Conservation (phyloP, 2,113 vertebrate species). For the Rynchops niger region DNA sequence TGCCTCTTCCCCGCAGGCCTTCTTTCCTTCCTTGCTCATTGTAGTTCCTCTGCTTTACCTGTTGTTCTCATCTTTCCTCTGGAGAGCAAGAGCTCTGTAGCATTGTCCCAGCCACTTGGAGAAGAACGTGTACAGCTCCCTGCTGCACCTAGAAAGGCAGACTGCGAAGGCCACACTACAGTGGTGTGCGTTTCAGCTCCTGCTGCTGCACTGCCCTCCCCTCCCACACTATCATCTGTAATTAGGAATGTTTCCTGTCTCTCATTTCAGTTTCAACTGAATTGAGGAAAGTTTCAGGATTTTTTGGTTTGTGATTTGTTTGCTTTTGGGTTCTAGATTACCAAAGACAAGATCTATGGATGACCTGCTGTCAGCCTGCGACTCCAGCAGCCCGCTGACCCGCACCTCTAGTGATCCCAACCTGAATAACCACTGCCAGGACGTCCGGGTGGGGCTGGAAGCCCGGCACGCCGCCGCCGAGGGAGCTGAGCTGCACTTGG, state of each 20-base stretch:
- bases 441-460: constrained; percentile 80
- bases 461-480: constrained; percentile 63
- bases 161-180: accelerated
- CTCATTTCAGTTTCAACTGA: background rate
- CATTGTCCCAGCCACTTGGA: background rate
- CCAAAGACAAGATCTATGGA: constrained; percentile 98
- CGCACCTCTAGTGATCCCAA: constrained; percentile 98
- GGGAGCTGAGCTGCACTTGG: constrained; percentile 8
- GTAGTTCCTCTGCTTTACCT: background rate
- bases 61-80: background rate
- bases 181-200: background rate
- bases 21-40: background rate
- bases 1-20: background rate
- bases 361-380: constrained; percentile 89
- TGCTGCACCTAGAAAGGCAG: background rate
- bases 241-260: background rate
- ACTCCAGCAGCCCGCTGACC: constrained; percentile 87
- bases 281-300: background rate
- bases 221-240: background rate
- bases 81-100: background rate
- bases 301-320: background rate
- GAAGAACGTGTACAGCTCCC: background rate
- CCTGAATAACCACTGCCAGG: constrained; percentile 96
- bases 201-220: background rate
- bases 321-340: constrained; percentile 77